A percentile compares a stretch with the other conserved stretches of the same genome.
These are phyloP conservation scores for Otolemur crassicaudatus DNA, from an alignment of 2,797 vertebrate species.

Conservation along the genomic window DNA sequence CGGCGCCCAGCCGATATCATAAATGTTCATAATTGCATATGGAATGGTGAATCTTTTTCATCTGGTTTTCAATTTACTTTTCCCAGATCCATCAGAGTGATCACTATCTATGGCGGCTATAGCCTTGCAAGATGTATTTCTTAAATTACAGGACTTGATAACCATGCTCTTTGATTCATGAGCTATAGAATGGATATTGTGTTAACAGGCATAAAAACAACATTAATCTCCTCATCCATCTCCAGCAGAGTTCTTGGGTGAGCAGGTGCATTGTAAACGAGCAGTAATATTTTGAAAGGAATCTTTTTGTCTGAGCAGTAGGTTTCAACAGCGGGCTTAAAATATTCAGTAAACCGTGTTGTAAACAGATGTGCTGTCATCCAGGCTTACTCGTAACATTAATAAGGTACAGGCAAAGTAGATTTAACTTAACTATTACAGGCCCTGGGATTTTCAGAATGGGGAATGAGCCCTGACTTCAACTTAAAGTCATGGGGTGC, in stretches of 20 bases:
- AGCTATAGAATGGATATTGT: not conserved
- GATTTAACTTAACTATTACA: not conserved
- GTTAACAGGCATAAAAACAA: not conserved
- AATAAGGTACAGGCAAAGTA: not conserved
- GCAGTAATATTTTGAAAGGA: not conserved
- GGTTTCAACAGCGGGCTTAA: not conserved
- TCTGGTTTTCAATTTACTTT: not conserved
- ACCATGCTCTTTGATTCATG: not conserved
- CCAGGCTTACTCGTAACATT: not conserved
- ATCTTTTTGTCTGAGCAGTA: not conserved
- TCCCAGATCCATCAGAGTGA: not conserved
- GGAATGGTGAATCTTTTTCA: not conserved
- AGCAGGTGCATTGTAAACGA: not conserved
- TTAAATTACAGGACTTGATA: not conserved
- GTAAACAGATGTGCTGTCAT: not conserved
- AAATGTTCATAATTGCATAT: not conserved
- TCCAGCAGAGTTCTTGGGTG: not conserved
- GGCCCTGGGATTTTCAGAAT: not conserved
- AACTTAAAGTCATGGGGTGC: not conserved
- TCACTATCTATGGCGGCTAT: not conserved
- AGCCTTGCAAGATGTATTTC: not conserved
- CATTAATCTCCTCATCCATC: not conserved
- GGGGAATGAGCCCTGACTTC: not conserved
- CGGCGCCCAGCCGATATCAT: not conserved
- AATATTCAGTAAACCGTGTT: not conserved